These are phyloP conservation scores for Cyprinus carpio DNA, from an alignment of 2,113 vertebrate genomes.

Conservation along the genomic window DNA sequence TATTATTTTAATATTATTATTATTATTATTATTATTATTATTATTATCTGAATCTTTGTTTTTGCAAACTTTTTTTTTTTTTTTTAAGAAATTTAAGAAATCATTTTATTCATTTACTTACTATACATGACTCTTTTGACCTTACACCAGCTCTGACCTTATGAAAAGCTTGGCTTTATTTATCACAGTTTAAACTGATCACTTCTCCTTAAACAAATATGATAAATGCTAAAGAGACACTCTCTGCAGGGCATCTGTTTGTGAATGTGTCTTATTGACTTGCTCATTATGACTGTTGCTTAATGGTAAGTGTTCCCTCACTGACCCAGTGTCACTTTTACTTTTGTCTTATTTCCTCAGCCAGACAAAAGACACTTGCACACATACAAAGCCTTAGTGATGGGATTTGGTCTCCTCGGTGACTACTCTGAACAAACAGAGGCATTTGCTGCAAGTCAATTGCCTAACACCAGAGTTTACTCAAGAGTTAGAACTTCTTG, in stretches of 20 bases:
- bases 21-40: too few relatives aligned
- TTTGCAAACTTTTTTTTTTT: background rate
- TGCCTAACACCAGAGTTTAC: conserved; percentile 66
- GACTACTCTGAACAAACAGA: conserved; percentile 71
- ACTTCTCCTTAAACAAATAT: conserved; percentile 55
- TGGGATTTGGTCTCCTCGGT: conserved; percentile 65
- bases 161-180: background rate
- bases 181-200: conserved; percentile 31
- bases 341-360: conserved; percentile 48
- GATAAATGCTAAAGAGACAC: conserved; percentile 60
- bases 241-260: conserved; percentile 65
- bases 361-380: conserved; percentile 71
- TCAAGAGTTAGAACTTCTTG: conserved; percentile 60
- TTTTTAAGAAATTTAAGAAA: background rate
- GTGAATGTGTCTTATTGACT: conserved; percentile 65
- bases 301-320: conserved; percentile 25
- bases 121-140: background rate
- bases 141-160: conserved; percentile 11
- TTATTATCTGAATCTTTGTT: background rate
- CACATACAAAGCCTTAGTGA: conserved; percentile 52
- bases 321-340: conserved; percentile 8
- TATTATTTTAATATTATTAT: background rate
- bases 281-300: conserved; percentile 43
- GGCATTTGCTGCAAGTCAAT: conserved; percentile 75
- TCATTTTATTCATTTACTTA: background rate